A percentile compares a stretch with the other conserved stretches of the same genome.
Evolutionary conservation across 2,113 vertebrate genomes (phyloP).

Genomic region (Nothocercus julius): DNA sequence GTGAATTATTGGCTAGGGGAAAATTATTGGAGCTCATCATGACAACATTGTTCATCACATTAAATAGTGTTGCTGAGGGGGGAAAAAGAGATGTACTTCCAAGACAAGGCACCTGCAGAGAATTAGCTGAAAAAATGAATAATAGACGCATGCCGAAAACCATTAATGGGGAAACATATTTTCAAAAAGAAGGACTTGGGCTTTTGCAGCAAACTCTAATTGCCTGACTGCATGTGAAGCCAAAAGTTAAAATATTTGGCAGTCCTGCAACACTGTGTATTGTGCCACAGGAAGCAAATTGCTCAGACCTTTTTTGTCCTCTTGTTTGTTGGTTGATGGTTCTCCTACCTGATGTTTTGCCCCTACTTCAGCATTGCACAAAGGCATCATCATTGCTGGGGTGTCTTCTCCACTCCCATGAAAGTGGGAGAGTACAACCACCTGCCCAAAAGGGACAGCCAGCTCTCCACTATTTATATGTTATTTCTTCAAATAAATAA

Average conservation of each 20-base stretch:
- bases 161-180: background rate
- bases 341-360: background rate
- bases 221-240: background rate
- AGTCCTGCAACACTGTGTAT: background rate
- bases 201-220: background rate
- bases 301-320: background rate
- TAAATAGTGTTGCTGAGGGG: constrained; percentile 26
- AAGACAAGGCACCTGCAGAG: constrained; percentile 21
- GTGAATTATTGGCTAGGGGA: constrained; percentile 10
- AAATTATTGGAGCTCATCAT: constrained; percentile 41
- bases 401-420: background rate
- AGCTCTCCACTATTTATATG: background rate
- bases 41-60: constrained; percentile 44
- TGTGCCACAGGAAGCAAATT: constrained; percentile 1
- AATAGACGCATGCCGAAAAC: background rate
- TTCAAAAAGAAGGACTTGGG: background rate
- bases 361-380: background rate
- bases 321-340: background rate
- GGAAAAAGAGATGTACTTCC: background rate
- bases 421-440: background rate
- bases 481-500: background rate
- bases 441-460: background rate
- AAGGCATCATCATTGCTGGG: background rate
- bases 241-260: constrained; percentile 8
- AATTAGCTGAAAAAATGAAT: constrained; percentile 40